Percentiles rank a stretch among this genome's conserved stretches.
phyloP scores from a whole-genome alignment of 2,888 invertebrate genomes.

The Platynereis dumerilii region DNA sequence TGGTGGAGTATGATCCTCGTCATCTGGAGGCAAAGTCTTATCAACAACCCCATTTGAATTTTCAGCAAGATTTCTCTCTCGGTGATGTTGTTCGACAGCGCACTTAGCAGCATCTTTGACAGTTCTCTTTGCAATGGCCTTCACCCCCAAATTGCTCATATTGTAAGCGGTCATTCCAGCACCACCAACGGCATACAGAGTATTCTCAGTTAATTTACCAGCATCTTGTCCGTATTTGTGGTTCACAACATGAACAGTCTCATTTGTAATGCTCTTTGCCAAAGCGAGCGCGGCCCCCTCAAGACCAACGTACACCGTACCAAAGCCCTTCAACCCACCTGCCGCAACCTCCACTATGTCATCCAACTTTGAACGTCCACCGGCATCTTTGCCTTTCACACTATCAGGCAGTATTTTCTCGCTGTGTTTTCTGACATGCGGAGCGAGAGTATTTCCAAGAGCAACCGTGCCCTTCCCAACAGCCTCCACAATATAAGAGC shows the following conservation, averaged over 20 bases:
- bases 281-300: constrained; percentile 74
- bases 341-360: constrained; percentile 73
- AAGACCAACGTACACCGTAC: constrained; percentile 75
- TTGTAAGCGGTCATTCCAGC: constrained; percentile 73
- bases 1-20: no score
- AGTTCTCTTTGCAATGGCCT: constrained; percentile 65
- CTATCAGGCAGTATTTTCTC: constrained; percentile 69
- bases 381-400: constrained; percentile 66
- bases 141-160: constrained; percentile 72
- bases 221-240: constrained; percentile 78
- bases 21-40: no score
- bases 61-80: background rate
- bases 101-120: constrained; percentile 54
- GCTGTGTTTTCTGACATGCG: constrained; percentile 72
- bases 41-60: background rate
- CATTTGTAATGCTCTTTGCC: constrained; percentile 71
- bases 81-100: constrained; percentile 14
- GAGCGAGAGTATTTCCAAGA: constrained; percentile 73
- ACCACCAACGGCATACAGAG: constrained; percentile 76
- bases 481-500: constrained; percentile 71
- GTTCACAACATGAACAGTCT: constrained; percentile 77
- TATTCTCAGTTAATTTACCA: constrained; percentile 72
- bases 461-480: constrained; percentile 74
- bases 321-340: constrained; percentile 74
- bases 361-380: constrained; percentile 66